Evolutionary conservation across 2,888 invertebrate genomes (phyloP), one percentile per base, ranked within the genome.

Genomic region (Escarpia spicata): DNA sequence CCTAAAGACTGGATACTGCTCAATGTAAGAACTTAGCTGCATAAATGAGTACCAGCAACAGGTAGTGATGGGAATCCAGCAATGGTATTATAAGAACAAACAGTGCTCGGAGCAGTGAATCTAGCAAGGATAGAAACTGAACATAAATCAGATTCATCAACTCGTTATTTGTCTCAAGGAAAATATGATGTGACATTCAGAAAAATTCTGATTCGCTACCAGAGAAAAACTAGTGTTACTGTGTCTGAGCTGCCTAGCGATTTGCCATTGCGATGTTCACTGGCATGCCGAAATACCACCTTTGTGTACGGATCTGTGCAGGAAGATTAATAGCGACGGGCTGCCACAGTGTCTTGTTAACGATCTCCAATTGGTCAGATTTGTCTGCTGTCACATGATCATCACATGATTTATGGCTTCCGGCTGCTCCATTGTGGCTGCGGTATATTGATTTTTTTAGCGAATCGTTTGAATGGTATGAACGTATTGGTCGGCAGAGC

Each of bases 311-410:
- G 75, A 75, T 75, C n/a, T 75, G 52, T 75, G 26, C 75, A 75
- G 75, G 26, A 75, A 75, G 75, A 75, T 75, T 75, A 75, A 75
- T 75, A 3, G 75, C n/a, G 75, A 75, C 75, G 75, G 19, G 75
- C 75, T 75, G 75, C 75, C 75, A 75, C 75, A 75, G 75, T 75
- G 75, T 75, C 75, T 75, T 75, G 75, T 75, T 75, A 75, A 75
- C 75, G 75, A 75, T 75, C 75, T 75, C 75, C 75, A 75, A 75
- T n/a, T 75, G 75, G 75, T 75, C n/a, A 26, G 19, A 75, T 75
- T 75, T 75, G 75, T 75, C 75, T 75, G 19, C 75, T n/a, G 75
- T 75, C 75, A 75, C 75, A 75, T 75, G 75, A 75, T 75, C 6
- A 75, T 75, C 75, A 75, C 75, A 15, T 75, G 75, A 75, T 75